Percentiles rank a stretch among this genome's conserved stretches.
Conservation (phyloP, 2,113 vertebrate species). For the Pseudonaja textilis region DNA sequence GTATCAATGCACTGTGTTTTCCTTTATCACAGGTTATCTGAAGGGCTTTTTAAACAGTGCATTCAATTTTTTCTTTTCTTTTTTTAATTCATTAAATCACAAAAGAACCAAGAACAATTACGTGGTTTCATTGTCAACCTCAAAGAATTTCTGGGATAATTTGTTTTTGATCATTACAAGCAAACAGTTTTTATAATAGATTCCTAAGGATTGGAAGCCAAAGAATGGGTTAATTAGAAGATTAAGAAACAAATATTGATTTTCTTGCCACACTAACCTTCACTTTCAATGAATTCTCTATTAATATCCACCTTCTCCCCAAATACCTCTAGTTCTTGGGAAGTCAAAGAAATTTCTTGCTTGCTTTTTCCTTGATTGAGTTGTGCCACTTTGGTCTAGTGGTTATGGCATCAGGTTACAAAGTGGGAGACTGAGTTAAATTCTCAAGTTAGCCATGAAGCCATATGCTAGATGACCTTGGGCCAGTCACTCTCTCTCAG, state of each 20-base stretch:
- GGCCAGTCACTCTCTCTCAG: background rate
- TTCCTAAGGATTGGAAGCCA: constrained; percentile 45
- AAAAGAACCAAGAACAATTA: constrained; percentile 17
- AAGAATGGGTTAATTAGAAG: constrained; percentile 43
- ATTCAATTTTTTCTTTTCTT: background rate
- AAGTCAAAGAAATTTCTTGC: constrained; percentile 13
- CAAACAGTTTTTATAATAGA: constrained; percentile 51
- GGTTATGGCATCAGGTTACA: background rate
- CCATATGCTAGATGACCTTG: no score
- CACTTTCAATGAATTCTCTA: constrained; percentile 24
- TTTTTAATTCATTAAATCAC: constrained; percentile 38
- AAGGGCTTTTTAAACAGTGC: constrained; percentile 9
- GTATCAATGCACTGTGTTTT: background rate
- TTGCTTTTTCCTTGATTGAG: background rate
- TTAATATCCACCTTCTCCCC: background rate
- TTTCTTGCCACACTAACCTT: constrained; percentile 18
- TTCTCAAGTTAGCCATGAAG: background rate
- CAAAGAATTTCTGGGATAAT: constrained; percentile 39
- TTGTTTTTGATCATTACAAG: constrained; percentile 43
- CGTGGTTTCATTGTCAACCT: constrained; percentile 16
- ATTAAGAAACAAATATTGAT: constrained; percentile 59
- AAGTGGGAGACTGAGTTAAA: background rate
- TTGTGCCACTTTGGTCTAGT: background rate
- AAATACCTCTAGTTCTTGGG: background rate
- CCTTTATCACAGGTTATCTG: background rate